Conservation (phyloP, 2,888 invertebrate genomes). For the Endotricha flammealis region DNA sequence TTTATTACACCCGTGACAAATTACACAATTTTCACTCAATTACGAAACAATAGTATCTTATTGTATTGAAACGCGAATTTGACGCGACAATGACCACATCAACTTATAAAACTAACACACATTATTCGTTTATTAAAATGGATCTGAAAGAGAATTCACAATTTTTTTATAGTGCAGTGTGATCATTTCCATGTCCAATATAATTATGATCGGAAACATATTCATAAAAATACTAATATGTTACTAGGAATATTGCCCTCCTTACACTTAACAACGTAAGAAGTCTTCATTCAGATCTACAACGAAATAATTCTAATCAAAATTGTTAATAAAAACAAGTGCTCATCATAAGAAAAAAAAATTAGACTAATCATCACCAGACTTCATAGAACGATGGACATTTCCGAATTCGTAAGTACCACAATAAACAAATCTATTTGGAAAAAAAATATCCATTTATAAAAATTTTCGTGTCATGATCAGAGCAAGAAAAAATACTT, state of each 20-base stretch:
- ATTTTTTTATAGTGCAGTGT: slow-evolving; percentile 35
- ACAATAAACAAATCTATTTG: neutral
- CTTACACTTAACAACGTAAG: slow-evolving; percentile 11
- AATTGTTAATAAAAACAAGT: slow-evolving; percentile 32
- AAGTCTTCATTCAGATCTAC: slow-evolving; percentile 68
- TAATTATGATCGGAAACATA: neutral
- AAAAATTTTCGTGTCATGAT: neutral
- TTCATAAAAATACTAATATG: slow-evolving; percentile 3
- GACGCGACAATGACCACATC: slow-evolving; percentile 48
- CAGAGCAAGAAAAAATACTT: too few species aligned
- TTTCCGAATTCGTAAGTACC: slow-evolving; percentile 1
- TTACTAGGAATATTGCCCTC: neutral
- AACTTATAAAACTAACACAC: slow-evolving; percentile 53
- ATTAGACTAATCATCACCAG: slow-evolving; percentile 16
- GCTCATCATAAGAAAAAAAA: slow-evolving; percentile 32
- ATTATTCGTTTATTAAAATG: slow-evolving; percentile 50
- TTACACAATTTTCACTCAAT: too few species aligned
- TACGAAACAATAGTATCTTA: too few species aligned
- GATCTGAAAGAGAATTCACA: slow-evolving; percentile 68
- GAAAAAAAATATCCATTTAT: neutral
- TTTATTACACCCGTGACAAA: too few species aligned
- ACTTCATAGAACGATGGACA: neutral
- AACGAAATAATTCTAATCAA: slow-evolving; percentile 43
- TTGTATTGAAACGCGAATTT: slow-evolving; percentile 15
- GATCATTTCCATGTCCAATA: slow-evolving; percentile 16